Base-by-base conservation (phyloP, 92 coral and sea anemone genomes). In the Isaurus tuberculatus region DNA sequence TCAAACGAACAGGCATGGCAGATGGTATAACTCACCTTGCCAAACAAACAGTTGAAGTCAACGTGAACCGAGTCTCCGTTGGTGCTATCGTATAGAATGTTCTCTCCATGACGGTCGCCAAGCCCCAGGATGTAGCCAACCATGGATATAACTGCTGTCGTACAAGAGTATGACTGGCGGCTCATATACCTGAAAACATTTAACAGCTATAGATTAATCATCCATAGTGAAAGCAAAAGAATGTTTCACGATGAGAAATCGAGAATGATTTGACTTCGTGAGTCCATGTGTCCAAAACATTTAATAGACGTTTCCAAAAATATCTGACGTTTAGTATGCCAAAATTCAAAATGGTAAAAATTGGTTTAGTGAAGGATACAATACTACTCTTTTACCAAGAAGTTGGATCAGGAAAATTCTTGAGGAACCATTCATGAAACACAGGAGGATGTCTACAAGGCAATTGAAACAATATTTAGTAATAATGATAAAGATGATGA, bases 121-220 rank as follows among this genome's bases (percentile, higher is more conserved):
- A 96, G 90, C 5, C 99, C 99, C 1, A 96, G 97, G 48, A 96
- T 94, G 77, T 96, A 94, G 25, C 99, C 99, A 11, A 96, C 99
- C 97, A 96, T 96, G 70, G 98, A 96, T 89, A 94, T 96, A 72
- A 96, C 99, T 37, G 99, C 99, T 43, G 99, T 90, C 3, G 99
- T 96, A 51, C 94, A 98, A 84, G 98, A 96, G 91, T 96, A 96
- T 20, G 98, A 90, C 69, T 94, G 91, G 26, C 99, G 98, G 85
- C 98, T 94, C 90, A 86, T 91, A 72, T 96, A 96, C 98, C 98
- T 95, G 29, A 37, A 31, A 32, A 37, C 7, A 15, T 25, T 2
- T 16, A 25, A 6, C 0, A 14, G 19, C 16, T 63, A 16, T 23
- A 10, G 17, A 28, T 22, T 63, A 5, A 63, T 25, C 17, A 0